Percentiles rank a stretch among this genome's conserved stretches.
phyloP scores from a whole-genome alignment of 2,888 invertebrate genomes.

The Torymus aiolomorphi region DNA sequence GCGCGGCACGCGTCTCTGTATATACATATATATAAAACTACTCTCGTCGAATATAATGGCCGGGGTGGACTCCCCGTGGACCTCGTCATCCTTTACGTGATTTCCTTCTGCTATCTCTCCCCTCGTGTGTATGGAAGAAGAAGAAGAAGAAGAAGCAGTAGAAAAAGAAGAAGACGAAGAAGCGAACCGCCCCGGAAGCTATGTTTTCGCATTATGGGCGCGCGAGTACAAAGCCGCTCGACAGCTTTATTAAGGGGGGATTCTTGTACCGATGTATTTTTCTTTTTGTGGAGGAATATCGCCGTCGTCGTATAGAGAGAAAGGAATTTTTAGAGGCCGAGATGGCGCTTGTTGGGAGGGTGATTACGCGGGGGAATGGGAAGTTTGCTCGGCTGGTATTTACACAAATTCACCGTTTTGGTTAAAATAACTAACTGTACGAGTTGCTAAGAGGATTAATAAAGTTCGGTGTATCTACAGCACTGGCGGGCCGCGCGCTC shows the following conservation, averaged over 20 bases:
- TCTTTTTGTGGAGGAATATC: neutral
- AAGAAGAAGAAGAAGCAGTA: too few species aligned
- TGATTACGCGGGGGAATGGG: neutral
- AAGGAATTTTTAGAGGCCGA: too few species aligned
- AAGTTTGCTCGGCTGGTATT: neutral
- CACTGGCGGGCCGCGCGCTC: too few species aligned
- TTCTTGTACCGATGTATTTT: too few species aligned
- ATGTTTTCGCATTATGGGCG: constrained; percentile 60
- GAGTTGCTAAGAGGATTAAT: too few species aligned
- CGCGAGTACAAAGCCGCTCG: neutral
- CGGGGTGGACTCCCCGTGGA: constrained; percentile 36
- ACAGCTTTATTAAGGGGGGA: neutral
- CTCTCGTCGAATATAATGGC: neutral
- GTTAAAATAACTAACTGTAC: too few species aligned
- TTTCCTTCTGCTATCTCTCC: constrained; percentile 28
- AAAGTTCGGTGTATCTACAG: too few species aligned
- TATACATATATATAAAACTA: too few species aligned
- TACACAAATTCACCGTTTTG: neutral
- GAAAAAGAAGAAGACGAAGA: too few species aligned
- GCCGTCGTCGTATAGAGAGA: too few species aligned
- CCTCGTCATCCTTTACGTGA: constrained; percentile 54
- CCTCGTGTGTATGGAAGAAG: neutral
- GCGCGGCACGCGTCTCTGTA: too few species aligned
- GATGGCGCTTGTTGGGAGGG: too few species aligned
- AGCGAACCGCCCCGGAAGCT: constrained; percentile 45